Evolutionary conservation across 2,797 vertebrate species (phyloP).

Genomic region (Neosalanx taihuensis): DNA sequence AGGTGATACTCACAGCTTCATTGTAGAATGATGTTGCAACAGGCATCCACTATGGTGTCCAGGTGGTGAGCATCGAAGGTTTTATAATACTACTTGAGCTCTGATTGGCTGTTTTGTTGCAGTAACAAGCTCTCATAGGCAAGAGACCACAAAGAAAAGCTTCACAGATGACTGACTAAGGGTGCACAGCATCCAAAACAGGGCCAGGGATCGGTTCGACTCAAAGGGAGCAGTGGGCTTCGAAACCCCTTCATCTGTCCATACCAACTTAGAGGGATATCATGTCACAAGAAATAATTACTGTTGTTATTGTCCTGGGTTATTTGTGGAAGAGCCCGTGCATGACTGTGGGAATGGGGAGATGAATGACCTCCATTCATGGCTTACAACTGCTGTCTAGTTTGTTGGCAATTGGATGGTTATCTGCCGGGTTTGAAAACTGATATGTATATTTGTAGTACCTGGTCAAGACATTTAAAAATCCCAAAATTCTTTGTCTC

Average conservation of each 20-base stretch:
- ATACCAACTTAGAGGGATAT: not conserved
- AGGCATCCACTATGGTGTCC: conserved; percentile 6
- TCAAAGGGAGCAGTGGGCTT: not conserved
- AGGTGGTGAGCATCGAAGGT: conserved; percentile 3
- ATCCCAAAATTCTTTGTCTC: conserved; percentile 33
- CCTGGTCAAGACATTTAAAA: conserved; percentile 21
- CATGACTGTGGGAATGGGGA: conserved; percentile 20
- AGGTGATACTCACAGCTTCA: conserved; percentile 64
- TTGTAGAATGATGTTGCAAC: conserved; percentile 37
- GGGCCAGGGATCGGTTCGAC: conserved; percentile 25
- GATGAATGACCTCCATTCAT: conserved; percentile 2
- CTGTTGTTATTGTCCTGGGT: conserved; percentile 34
- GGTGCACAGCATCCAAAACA: conserved; percentile 50
- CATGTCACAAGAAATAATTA: conserved; percentile 18
- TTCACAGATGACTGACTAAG: conserved; percentile 24
- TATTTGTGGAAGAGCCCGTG: conserved; percentile 40
- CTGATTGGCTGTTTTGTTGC: conserved; percentile 43
- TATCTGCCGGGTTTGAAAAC: conserved; percentile 32
- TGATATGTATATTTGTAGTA: not conserved
- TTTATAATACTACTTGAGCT: conserved; percentile 46
- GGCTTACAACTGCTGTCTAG: conserved; percentile 24
- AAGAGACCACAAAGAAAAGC: conserved; percentile 22
- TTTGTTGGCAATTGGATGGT: conserved; percentile 45
- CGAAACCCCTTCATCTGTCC: conserved; percentile 14
- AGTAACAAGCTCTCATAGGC: not conserved